phyloP scores from a whole-genome alignment of 1,140 invertebrate genomes.

The Scaptomyza hsui region DNA sequence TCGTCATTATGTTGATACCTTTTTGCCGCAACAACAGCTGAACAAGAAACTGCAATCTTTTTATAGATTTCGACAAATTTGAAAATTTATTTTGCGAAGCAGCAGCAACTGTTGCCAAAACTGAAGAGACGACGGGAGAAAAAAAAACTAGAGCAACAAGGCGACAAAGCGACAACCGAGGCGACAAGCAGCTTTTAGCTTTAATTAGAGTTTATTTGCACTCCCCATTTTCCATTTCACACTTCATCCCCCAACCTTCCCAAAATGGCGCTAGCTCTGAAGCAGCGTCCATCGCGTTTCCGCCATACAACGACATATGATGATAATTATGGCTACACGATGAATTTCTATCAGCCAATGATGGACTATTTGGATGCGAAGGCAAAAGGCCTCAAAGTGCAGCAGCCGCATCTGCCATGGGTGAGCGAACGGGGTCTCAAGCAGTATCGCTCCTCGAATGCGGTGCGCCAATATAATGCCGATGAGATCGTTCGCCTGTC shows the following conservation, averaged over 20 bases:
- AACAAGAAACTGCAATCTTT: constrained; percentile 78
- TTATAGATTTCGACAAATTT: constrained; percentile 82
- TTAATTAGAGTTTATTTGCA: constrained; percentile 67
- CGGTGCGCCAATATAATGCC: constrained; percentile 86
- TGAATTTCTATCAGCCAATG: constrained; percentile 93
- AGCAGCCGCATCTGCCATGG: constrained; percentile 89
- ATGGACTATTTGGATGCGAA: constrained; percentile 90
- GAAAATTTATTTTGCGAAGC: constrained; percentile 76
- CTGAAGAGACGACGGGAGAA: constrained; percentile 32
- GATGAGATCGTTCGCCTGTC: constrained; percentile 88
- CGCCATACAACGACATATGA: constrained; percentile 86
- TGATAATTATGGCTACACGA: constrained; percentile 91
- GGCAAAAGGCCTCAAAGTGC: constrained; percentile 83
- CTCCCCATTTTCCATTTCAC: constrained; percentile 7
- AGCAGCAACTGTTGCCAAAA: constrained; percentile 73
- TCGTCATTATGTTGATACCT: constrained; percentile 78
- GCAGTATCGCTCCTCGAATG: constrained; percentile 85
- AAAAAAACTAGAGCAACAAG: constrained; percentile 4
- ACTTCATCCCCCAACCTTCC: neutral
- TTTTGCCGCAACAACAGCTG: constrained; percentile 69
- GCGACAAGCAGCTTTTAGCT: constrained; percentile 48
- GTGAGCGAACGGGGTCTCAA: constrained; percentile 88
- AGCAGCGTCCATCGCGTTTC: constrained; percentile 82
- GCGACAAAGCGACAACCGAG: constrained; percentile 23
- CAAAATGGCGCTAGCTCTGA: constrained; percentile 66